phyloP scores from a whole-genome alignment of 2,888 invertebrate species.

The Netelia virgata region DNA sequence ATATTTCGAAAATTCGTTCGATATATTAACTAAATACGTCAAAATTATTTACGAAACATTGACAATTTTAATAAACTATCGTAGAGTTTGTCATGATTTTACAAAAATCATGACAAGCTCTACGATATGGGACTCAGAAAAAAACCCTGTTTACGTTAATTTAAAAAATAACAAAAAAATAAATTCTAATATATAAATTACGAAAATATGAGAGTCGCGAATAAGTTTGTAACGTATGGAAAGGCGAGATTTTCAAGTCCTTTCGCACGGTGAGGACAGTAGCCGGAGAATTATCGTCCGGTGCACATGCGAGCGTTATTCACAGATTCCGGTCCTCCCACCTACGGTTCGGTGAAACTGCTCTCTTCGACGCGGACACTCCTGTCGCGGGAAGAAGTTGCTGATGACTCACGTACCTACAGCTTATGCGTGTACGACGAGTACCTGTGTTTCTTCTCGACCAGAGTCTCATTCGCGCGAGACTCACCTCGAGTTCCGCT shows the following conservation, averaged over 20 bases:
- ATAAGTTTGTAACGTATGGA: conserved; percentile 13
- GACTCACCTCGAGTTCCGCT: conserved; percentile 33
- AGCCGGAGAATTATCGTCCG: conserved; percentile 25
- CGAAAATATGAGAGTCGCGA: not conserved
- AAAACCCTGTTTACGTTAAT: too few relatives aligned
- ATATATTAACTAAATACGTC: too few relatives aligned
- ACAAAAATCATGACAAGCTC: too few relatives aligned
- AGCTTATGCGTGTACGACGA: not conserved
- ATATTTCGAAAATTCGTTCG: too few relatives aligned
- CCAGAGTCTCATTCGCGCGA: not conserved
- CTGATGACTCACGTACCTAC: conserved; percentile 59
- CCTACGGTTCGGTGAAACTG: conserved; percentile 49
- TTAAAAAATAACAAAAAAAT: too few relatives aligned
- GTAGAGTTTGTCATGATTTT: too few relatives aligned
- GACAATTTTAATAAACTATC: too few relatives aligned
- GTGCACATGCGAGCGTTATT: conserved; percentile 38
- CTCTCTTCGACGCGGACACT: conserved; percentile 58
- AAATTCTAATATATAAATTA: too few relatives aligned
- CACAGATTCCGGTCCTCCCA: conserved; percentile 63
- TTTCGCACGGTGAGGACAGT: conserved; percentile 32
- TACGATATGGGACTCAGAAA: too few relatives aligned
- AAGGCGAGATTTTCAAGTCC: conserved; percentile 27
- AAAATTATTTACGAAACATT: too few relatives aligned
- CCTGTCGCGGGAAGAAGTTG: conserved; percentile 54
- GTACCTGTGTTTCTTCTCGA: conserved; percentile 19